Evolutionary conservation across 2,888 invertebrate species (phyloP).

Genomic region (Nemapogon koenigi): DNA sequence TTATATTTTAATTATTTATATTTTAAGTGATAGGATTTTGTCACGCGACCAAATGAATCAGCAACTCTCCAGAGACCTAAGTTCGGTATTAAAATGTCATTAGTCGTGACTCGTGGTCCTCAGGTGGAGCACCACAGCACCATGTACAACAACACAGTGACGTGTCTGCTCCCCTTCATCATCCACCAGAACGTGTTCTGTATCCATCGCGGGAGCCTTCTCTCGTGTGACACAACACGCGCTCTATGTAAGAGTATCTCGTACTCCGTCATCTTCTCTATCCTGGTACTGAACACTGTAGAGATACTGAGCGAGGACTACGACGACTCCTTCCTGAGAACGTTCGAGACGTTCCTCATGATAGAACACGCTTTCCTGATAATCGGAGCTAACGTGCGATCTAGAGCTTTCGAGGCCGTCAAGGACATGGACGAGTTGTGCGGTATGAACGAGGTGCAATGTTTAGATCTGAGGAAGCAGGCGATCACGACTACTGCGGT

Average conservation of each 20-base stretch:
- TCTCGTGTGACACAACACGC: background rate
- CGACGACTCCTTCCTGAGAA: background rate
- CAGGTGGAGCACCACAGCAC: too few relatives aligned
- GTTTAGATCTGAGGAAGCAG: conserved; percentile 17
- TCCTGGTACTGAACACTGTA: too few relatives aligned
- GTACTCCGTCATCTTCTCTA: too few relatives aligned
- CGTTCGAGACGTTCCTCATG: background rate
- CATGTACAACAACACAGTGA: conserved; percentile 1
- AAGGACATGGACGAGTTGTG: conserved; percentile 30
- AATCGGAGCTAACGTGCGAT: conserved; percentile 19
- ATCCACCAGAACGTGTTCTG: conserved; percentile 1
- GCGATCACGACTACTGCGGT: conserved; percentile 14
- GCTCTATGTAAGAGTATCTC: background rate
- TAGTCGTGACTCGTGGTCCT: too few relatives aligned
- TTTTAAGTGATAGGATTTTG: too few relatives aligned
- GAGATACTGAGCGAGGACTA: too few relatives aligned
- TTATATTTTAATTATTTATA: too few relatives aligned
- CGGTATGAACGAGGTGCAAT: conserved; percentile 20
- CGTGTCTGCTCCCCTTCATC: background rate
- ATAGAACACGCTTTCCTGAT: background rate
- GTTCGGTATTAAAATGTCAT: too few relatives aligned
- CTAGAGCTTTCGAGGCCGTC: conserved; percentile 22
- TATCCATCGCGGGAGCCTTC: background rate
- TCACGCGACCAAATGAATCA: too few relatives aligned
- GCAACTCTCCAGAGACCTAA: too few relatives aligned